Evolutionary conservation across 2,113 vertebrate species (phyloP), one percentile per base, ranked within the genome.

Genomic region (Anhinga anhinga): DNA sequence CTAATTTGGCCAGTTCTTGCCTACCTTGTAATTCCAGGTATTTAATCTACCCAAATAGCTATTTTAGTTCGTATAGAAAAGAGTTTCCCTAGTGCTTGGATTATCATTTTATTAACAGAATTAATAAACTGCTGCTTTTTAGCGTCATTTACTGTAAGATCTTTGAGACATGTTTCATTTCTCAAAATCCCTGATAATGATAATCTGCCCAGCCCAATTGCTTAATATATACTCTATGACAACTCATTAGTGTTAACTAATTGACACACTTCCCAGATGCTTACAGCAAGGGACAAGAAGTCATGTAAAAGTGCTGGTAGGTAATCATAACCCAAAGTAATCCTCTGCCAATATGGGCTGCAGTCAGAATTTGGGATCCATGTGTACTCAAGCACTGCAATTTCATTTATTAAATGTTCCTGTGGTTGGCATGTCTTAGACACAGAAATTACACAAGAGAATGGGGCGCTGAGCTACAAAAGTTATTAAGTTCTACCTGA

Each of bases 61-160:
- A 22, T 85, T 89, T 56, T 76, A 62, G 53, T 53, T 90, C 79
- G 67, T 94, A 62, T 14, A 2, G 0, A 42, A 76, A 83, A 84
- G 56, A 59, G n/a, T 62, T 78, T 88, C 59, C 38, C 30, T 86
- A 27, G 15, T 93, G 38, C 27, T 70, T 73, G 19, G 70, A 93
- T 95, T 93, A 50, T 76, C 3, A 66, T 76, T 94, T 93, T 80
- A 82, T 93, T 87, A 93, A 65, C 32, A 49, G 56, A 91, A 91
- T 95, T 91, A 88, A 82, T 80, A 89, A 94, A 73, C 13, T 26
- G 15, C 11, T 82, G 4, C 44, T 40, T 83, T 80, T 73, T 76
- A 50, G 49, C 1, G 0, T 61, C 14, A 58, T 79, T 74, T 63
- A 66, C 63, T 87, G 4, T 82, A 77, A 69, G 3, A 8, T 74